Evolutionary conservation across 2,113 vertebrate genomes (phyloP).

Genomic region (Bubo bubo): DNA sequence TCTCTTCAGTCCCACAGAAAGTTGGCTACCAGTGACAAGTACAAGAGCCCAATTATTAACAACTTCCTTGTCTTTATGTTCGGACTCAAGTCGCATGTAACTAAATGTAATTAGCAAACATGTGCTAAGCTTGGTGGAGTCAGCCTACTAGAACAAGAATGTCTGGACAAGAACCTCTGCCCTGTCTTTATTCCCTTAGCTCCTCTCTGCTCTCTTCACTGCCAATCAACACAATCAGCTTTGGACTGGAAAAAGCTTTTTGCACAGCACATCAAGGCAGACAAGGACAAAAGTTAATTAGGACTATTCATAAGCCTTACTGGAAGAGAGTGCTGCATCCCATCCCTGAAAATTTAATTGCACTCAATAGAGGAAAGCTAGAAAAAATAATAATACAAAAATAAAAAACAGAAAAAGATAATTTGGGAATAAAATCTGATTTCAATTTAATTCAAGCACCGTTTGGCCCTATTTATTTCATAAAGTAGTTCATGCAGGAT

Average conservation of each 20-base stretch:
- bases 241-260: not conserved
- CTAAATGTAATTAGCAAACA: not conserved
- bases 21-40: not conserved
- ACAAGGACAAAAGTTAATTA: slow-evolving; percentile 55
- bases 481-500: slow-evolving; percentile 53
- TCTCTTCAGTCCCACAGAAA: not conserved
- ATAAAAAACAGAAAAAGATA: not conserved
- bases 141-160: not conserved
- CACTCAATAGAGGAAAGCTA: not conserved
- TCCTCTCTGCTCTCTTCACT: not conserved
- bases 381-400: not conserved
- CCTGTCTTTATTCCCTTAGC: not conserved
- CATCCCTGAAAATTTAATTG: slow-evolving; percentile 46
- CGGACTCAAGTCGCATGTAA: not conserved
- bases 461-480: slow-evolving; percentile 60
- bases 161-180: not conserved
- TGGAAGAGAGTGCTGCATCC: slow-evolving; percentile 21
- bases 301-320: slow-evolving; percentile 29
- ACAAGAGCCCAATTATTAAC: not conserved
- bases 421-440: slow-evolving; percentile 50
- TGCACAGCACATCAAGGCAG: slow-evolving; percentile 17
- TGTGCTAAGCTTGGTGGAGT: not conserved
- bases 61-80: not conserved
- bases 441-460: slow-evolving; percentile 58
- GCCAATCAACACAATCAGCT: not conserved